These are phyloP conservation scores for Therioaphis trifolii DNA, from an alignment of 2,888 invertebrate genomes.

Conservation along the genomic window DNA sequence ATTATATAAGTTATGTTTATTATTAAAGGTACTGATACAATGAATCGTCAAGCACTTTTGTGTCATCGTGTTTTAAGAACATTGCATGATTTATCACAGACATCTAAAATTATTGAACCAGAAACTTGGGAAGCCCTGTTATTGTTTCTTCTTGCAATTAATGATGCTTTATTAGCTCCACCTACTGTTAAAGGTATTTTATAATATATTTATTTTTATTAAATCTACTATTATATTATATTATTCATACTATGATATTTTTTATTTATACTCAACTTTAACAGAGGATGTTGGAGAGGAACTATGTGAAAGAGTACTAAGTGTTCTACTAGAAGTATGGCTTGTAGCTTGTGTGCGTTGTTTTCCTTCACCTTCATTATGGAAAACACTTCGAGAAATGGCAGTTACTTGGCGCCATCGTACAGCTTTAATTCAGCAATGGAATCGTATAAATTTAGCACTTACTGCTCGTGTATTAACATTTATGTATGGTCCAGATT, in stretches of 20 bases:
- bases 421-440: constrained; percentile 90
- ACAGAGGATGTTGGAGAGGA: constrained; percentile 93
- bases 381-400: constrained; percentile 94
- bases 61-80: constrained; percentile 91
- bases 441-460: constrained; percentile 92
- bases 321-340: constrained; percentile 91
- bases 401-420: constrained; percentile 95
- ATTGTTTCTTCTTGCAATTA: constrained; percentile 88
- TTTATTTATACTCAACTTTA: constrained; percentile 39
- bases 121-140: constrained; percentile 93
- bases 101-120: constrained; percentile 80
- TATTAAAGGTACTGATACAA: constrained; percentile 82
- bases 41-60: constrained; percentile 91
- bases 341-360: constrained; percentile 80
- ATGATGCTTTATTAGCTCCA: constrained; percentile 89
- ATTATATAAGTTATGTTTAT: constrained; percentile 36
- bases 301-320: constrained; percentile 91
- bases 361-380: constrained; percentile 94
- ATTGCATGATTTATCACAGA: constrained; percentile 82
- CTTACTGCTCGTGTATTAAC: constrained; percentile 85
- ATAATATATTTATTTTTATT: not conserved
- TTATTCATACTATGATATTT: not conserved
- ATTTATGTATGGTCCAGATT: constrained; percentile 89
- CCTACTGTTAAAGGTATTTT: constrained; percentile 83
- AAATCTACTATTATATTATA: not conserved